phyloP scores from a whole-genome alignment of 37 sponge, comb jelly and placozoan species.

The Halichondria panicea region DNA sequence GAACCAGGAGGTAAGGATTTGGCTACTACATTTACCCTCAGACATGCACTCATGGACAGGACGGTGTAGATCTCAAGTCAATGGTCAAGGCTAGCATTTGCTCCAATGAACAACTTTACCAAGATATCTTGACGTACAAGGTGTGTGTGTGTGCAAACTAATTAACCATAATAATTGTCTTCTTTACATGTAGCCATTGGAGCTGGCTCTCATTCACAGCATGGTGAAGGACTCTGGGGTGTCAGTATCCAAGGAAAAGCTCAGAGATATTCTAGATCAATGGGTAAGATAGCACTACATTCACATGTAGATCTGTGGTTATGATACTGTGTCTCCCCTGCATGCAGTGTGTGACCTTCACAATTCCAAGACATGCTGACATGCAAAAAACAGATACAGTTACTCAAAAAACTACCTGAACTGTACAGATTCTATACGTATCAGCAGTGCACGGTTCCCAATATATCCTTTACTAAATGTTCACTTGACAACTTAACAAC shows the following conservation, averaged over 20 bases:
- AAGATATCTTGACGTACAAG: slow-evolving; percentile 65
- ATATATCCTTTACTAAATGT: no score
- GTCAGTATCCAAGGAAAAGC: slow-evolving; percentile 25
- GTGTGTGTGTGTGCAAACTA: slow-evolving; percentile 21
- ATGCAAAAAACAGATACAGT: no score
- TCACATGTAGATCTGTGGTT: not conserved
- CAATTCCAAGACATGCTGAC: slow-evolving; percentile 38
- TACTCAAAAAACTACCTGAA: no score
- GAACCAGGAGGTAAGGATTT: not conserved
- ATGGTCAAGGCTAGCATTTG: slow-evolving; percentile 18
- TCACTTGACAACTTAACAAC: no score
- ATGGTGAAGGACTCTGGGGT: slow-evolving; percentile 54
- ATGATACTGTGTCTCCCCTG: not conserved
- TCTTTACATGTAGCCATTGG: slow-evolving; percentile 46
- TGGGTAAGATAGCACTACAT: slow-evolving; percentile 47
- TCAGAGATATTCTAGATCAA: slow-evolving; percentile 55
- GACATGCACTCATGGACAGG: not conserved
- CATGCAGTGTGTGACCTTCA: slow-evolving; percentile 38
- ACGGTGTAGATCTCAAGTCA: slow-evolving; percentile 4
- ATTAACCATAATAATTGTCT: not conserved
- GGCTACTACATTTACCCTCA: not conserved
- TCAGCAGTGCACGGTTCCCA: no score
- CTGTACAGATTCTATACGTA: no score
- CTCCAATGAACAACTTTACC: slow-evolving; percentile 31
- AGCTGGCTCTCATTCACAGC: slow-evolving; percentile 34